phyloP scores from a whole-genome alignment of 2,888 invertebrate genomes.

The Biston stratarius region DNA sequence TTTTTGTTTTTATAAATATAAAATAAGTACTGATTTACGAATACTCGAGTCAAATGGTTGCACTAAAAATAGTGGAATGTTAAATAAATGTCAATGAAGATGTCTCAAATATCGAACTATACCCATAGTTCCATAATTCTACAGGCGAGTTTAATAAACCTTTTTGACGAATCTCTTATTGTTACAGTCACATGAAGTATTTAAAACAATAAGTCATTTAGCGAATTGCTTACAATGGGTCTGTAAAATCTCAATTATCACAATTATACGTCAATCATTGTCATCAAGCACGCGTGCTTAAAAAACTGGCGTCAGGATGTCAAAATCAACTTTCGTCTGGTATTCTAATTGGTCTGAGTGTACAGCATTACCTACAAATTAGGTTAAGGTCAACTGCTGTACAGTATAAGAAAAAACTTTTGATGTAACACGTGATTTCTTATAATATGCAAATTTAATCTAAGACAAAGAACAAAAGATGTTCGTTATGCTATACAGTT shows the following conservation, averaged over 20 bases:
- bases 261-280: too few relatives aligned
- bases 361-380: too few relatives aligned
- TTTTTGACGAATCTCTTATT: neutral
- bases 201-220: neutral
- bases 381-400: too few relatives aligned
- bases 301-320: too few relatives aligned
- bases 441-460: too few relatives aligned
- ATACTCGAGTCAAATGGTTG: constrained; percentile 16
- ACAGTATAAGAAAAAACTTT: too few relatives aligned
- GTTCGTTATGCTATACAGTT: too few relatives aligned
- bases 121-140: neutral
- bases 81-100: neutral
- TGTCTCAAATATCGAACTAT: neutral
- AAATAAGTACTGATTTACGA: constrained; percentile 20
- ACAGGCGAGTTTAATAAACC: neutral
- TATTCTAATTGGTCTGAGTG: too few relatives aligned
- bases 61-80: constrained; percentile 9
- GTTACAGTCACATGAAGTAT: constrained; percentile 6
- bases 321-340: too few relatives aligned
- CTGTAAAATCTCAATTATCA: neutral
- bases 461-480: too few relatives aligned
- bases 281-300: neutral
- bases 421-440: too few relatives aligned
- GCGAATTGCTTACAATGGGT: neutral
- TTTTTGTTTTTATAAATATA: constrained; percentile 28